Conservation (phyloP, 2,888 invertebrate genomes). For the Athetis lepigone region DNA sequence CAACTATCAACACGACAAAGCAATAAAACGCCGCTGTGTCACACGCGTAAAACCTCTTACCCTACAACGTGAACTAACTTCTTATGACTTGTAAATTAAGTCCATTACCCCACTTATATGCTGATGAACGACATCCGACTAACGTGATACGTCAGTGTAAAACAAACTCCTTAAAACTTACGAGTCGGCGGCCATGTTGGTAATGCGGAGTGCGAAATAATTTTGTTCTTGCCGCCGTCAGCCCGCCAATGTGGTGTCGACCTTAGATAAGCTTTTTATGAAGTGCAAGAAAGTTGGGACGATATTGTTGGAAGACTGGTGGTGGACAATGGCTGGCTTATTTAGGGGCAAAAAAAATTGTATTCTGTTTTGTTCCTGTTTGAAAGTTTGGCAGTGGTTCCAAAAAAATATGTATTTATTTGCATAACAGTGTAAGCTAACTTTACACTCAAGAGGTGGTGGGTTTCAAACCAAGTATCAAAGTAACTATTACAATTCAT, state of each 20-base stretch:
- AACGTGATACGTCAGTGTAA: constrained; percentile 45
- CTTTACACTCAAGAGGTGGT: too few relatives aligned
- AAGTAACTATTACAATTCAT: too few relatives aligned
- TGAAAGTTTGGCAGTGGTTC: neutral
- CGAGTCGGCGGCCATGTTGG: constrained; percentile 32
- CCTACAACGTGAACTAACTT: constrained; percentile 26
- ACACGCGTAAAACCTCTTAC: constrained; percentile 6
- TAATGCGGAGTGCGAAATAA: constrained; percentile 40
- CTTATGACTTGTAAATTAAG: constrained; percentile 53
- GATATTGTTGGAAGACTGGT: constrained; percentile 22
- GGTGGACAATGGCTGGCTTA: constrained; percentile 14
- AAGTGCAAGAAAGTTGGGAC: constrained; percentile 31
- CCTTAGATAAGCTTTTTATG: constrained; percentile 49
- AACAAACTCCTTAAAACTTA: constrained; percentile 51
- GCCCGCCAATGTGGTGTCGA: constrained; percentile 8
- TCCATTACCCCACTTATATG: constrained; percentile 52
- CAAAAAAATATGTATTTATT: neutral
- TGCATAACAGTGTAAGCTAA: neutral
- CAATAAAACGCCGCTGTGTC: constrained; percentile 1
- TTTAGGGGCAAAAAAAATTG: constrained; percentile 24
- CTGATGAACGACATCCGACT: constrained; percentile 52
- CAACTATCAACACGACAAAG: neutral
- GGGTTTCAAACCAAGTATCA: too few relatives aligned
- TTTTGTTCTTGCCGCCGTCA: constrained; percentile 21
- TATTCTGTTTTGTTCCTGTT: neutral